Conservation (phyloP, 2,113 vertebrate species). For the Xyrauchen texanus region DNA sequence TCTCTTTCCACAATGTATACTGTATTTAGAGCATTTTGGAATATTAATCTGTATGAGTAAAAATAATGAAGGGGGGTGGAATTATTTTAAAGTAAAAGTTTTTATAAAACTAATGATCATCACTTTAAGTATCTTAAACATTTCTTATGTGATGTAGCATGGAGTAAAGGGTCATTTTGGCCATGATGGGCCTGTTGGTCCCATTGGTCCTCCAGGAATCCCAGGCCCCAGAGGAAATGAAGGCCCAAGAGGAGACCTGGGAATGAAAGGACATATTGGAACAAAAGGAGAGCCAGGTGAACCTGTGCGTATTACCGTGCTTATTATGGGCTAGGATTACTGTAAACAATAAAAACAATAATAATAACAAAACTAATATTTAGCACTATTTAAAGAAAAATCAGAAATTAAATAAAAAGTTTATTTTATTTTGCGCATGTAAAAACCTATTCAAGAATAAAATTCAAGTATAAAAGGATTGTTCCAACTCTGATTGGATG, state of each 20-base stretch:
- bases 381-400: too few species aligned
- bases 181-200: constrained; percentile 63
- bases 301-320: constrained; percentile 63
- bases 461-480: neutral
- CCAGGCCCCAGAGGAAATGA: constrained; percentile 72
- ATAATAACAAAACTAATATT: too few species aligned
- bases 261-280: constrained; percentile 69
- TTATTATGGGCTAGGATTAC: neutral
- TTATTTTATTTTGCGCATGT: too few species aligned
- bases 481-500: too few species aligned
- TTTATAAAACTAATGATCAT: too few species aligned
- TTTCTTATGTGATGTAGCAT: constrained; percentile 56
- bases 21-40: too few species aligned
- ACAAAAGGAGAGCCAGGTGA: constrained; percentile 71
- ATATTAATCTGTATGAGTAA: too few species aligned
- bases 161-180: constrained; percentile 68
- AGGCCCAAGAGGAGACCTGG: constrained; percentile 69
- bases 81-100: too few species aligned
- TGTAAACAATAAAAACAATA: too few species aligned
- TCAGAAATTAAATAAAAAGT: too few species aligned
- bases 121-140: neutral
- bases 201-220: constrained; percentile 69
- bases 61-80: too few species aligned
- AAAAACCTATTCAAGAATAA: neutral
- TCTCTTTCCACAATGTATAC: neutral